phyloP scores from a whole-genome alignment of 1,140 invertebrate genomes.

The Drosophila sturtevanti region DNA sequence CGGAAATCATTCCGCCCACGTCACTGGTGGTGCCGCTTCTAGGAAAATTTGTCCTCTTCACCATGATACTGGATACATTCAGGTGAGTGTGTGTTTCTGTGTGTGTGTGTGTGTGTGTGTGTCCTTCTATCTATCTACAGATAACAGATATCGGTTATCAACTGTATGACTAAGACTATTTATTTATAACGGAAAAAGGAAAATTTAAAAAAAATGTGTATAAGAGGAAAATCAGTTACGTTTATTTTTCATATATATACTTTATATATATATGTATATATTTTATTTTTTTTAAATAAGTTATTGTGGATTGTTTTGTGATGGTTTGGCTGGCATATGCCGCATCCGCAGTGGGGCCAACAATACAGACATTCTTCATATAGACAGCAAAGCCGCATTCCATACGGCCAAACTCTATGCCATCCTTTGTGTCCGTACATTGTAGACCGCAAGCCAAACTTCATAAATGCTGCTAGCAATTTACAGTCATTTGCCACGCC shows the following conservation, averaged over 20 bases:
- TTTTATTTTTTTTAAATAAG: no score
- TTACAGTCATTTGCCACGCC: conserved; percentile 73
- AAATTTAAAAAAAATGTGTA: not conserved
- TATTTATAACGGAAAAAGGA: conserved; percentile 6
- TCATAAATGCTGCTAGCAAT: conserved; percentile 65
- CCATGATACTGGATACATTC: conserved; percentile 99
- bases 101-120: not conserved
- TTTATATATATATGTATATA: no score
- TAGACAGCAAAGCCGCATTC: not conserved
- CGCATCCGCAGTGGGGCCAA: not conserved
- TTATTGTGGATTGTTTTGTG: not conserved
- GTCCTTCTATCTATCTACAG: not conserved
- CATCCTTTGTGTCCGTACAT: conserved; percentile 1
- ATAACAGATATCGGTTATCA: conserved; percentile 5
- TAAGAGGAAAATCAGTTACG: no score
- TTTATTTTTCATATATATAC: no score
- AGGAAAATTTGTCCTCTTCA: conserved; percentile 99
- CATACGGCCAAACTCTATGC: not conserved
- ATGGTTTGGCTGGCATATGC: not conserved
- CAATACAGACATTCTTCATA: not conserved
- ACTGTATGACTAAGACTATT: not conserved
- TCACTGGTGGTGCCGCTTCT: conserved; percentile 98
- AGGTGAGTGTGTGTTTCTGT: conserved; percentile 86
- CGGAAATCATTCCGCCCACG: conserved; percentile 99
- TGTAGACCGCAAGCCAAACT: conserved; percentile 25